Evolutionary conservation across 2,888 invertebrate species (phyloP).

Genomic region (Hydraecia micacea): DNA sequence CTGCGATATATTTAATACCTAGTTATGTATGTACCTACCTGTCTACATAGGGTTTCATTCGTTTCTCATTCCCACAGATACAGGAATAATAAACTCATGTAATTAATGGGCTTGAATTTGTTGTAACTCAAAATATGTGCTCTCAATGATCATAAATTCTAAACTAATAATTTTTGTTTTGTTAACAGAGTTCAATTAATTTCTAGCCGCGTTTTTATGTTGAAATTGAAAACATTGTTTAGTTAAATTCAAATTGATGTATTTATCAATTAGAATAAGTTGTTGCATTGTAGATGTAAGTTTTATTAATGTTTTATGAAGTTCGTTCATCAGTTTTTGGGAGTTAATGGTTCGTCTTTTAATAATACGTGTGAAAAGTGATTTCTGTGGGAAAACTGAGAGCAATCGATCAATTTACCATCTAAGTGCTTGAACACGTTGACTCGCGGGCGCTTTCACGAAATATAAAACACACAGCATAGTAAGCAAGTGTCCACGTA

Average conservation of each 20-base stretch:
- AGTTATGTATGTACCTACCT: too few species aligned
- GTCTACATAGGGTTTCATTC: too few species aligned
- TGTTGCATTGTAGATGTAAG: slow-evolving; percentile 17
- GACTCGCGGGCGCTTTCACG: too few species aligned
- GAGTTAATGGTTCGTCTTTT: slow-evolving; percentile 9
- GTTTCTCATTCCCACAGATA: not conserved
- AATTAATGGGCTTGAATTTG: slow-evolving; percentile 15
- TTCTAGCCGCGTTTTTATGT: slow-evolving; percentile 34
- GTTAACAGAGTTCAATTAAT: slow-evolving; percentile 41
- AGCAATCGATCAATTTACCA: not conserved
- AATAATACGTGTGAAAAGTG: not conserved
- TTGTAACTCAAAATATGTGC: slow-evolving; percentile 33
- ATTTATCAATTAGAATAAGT: slow-evolving; percentile 42
- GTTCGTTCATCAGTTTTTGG: slow-evolving; percentile 14
- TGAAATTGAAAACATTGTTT: slow-evolving; percentile 41
- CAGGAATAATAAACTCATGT: slow-evolving; percentile 18
- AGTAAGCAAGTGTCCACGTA: too few species aligned
- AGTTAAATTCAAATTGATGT: slow-evolving; percentile 38
- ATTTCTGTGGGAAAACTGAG: slow-evolving; percentile 21
- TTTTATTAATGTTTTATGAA: slow-evolving; percentile 19
- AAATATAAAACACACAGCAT: too few species aligned
- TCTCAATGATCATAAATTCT: slow-evolving; percentile 39
- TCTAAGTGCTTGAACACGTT: too few species aligned
- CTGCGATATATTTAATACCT: too few species aligned
- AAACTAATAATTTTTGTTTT: slow-evolving; percentile 38